Evolutionary conservation across 2,888 invertebrate genomes (phyloP), one percentile per base, ranked within the genome.

Genomic region (Pristionchus entomophagus): DNA sequence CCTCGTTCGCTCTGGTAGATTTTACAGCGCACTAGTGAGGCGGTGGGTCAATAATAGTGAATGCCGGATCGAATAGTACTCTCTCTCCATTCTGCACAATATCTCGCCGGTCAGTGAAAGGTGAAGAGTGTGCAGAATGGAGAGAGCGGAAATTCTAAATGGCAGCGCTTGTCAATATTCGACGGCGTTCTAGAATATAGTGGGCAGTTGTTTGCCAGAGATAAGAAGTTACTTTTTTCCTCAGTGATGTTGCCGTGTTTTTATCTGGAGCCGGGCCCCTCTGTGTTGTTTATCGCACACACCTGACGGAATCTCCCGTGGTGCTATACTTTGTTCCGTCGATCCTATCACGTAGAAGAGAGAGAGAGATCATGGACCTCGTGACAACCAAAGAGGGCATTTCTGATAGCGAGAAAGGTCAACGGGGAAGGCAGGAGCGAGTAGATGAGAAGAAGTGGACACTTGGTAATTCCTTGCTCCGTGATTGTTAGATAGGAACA

Each of bases 381-480:
- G 65, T 65, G 65, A 65, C 65, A 14, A 45, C 45, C 14, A 45
- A 65, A 65, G 65, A 65, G 65, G 65, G 32, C 65, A 65, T 65
- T 65, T 65, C 65, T 65, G 65, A 65, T 65, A 65, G 65, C 32
- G 32, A 32, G 4, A 12, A 56, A 65, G 65, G 65, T 65, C 65
- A 65, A 35, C 17, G 35, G 29, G 29, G 35, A 35, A 35, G 65
- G 65, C 32, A 35, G 65, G 35, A 35, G 19, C 14, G 35, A 65
- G 35, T 19, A 35, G 22, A 5, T 26, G 14, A 29, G 32, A 17
- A 10, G 32, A 62, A 62, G 62, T 62, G 17, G 62, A 1, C 45
- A 6, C 8, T 45, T 45, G 32, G 26, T 5, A 32, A 29, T 59
- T 59, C 32, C 29, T 8, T 59, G 29, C 59, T 59, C 6, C 14